These are phyloP conservation scores for Ophion ellenae DNA, from an alignment of 2,888 invertebrate genomes.

Conservation along the genomic window DNA sequence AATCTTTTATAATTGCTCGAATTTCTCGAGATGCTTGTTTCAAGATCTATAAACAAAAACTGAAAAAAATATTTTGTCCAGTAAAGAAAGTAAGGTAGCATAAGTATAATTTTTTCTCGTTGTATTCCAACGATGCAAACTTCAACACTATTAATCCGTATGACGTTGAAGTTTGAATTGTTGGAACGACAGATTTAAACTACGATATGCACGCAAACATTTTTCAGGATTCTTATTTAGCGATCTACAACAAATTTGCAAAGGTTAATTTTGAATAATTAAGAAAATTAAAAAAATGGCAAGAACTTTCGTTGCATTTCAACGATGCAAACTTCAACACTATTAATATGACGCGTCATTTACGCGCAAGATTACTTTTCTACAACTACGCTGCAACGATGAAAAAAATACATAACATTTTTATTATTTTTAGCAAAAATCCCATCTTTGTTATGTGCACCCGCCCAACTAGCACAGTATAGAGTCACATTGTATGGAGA, in stretches of 20 bases:
- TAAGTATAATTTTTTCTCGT: neutral
- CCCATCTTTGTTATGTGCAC: neutral
- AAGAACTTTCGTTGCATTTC: too few species aligned
- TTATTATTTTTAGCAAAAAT: neutral
- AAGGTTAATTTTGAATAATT: too few species aligned
- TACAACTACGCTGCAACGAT: slow-evolving; percentile 51
- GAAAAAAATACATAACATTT: neutral
- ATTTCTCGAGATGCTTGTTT: neutral
- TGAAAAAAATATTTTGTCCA: neutral
- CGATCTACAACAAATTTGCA: too few species aligned
- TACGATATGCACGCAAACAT: too few species aligned
- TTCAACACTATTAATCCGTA: too few species aligned
- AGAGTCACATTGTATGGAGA: neutral
- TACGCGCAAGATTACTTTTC: neutral
- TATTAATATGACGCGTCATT: too few species aligned
- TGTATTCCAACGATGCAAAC: too few species aligned
- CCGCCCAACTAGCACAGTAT: neutral
- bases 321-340: too few species aligned
- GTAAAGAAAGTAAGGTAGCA: neutral
- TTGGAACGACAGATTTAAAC: too few species aligned
- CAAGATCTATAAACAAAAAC: neutral
- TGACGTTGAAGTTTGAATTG: too few species aligned
- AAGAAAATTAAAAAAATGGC: too few species aligned
- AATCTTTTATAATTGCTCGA: neutral
- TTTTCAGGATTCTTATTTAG: too few species aligned